Percentiles rank a stretch among this genome's conserved stretches.
phyloP scores from a whole-genome alignment of 1,140 invertebrate genomes.

The Dufourea novaeangliae region DNA sequence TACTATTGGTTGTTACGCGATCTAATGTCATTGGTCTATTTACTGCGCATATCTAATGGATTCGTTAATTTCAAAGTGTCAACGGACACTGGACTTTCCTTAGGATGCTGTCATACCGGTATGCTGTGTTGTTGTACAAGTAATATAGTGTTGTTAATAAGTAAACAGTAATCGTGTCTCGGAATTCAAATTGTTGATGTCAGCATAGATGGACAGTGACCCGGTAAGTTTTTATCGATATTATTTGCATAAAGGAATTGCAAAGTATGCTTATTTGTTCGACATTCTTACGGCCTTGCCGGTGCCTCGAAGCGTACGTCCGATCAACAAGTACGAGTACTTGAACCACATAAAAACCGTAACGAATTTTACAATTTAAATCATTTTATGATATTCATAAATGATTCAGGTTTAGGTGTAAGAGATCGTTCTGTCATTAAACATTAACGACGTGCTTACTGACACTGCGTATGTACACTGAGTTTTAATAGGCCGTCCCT shows the following conservation, averaged over 20 bases:
- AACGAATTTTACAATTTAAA: not conserved
- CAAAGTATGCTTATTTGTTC: not conserved
- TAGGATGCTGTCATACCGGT: too few relatives aligned
- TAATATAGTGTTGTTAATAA: too few relatives aligned
- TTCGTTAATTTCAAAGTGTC: conserved; percentile 1
- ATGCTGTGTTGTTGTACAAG: not conserved
- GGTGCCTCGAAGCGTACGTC: not conserved
- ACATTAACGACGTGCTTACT: not conserved
- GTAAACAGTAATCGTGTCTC: not conserved
- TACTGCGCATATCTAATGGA: not conserved
- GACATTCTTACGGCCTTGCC: too few relatives aligned
- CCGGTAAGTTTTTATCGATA: conserved; percentile 11
- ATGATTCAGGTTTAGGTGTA: not conserved
- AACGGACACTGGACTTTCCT: not conserved
- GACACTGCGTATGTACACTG: not conserved
- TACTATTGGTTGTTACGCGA: not conserved
- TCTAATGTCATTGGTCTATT: conserved; percentile 14
- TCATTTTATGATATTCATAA: not conserved
- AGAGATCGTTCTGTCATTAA: not conserved
- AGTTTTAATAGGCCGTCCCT: too few relatives aligned
- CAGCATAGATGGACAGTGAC: not conserved
- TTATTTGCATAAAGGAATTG: not conserved
- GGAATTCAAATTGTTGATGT: too few relatives aligned
- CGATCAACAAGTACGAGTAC: not conserved
- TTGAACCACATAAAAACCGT: not conserved